These are phyloP conservation scores for Pterophyllum scalare DNA, from an alignment of 2,113 vertebrate genomes.

Conservation along the genomic window DNA sequence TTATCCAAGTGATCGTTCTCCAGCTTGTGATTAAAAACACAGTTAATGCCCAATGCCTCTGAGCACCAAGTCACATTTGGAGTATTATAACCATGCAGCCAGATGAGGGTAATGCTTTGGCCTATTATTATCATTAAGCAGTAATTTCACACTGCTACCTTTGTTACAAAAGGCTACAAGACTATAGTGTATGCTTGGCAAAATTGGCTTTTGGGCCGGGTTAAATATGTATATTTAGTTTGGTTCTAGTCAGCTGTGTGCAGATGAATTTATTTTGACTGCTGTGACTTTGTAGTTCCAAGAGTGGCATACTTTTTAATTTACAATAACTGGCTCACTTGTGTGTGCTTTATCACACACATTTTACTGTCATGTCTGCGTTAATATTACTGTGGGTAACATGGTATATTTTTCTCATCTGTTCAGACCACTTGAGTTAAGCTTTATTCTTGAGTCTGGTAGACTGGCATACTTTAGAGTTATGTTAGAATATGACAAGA, in stretches of 20 bases:
- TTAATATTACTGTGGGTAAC: neutral
- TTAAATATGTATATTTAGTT: neutral
- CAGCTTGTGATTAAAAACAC: neutral
- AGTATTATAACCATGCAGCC: neutral
- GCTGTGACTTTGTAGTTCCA: neutral
- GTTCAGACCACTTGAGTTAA: neutral
- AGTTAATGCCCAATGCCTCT: neutral
- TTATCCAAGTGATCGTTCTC: neutral
- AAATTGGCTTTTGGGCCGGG: neutral
- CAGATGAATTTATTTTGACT: neutral
- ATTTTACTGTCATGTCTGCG: neutral
- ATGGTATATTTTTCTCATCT: neutral
- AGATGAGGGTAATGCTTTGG: neutral
- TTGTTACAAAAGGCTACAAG: neutral
- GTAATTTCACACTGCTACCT: neutral
- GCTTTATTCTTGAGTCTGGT: neutral
- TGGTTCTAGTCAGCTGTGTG: neutral
- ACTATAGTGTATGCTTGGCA: neutral
- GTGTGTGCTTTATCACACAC: no score
- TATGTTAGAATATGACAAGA: no score
- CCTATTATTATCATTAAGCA: neutral
- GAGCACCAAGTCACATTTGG: neutral
- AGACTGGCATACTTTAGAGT: no score
- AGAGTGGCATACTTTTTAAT: neutral
- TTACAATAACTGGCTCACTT: no score